Evolutionary conservation across 2,797 vertebrate species (phyloP), one percentile per base, ranked within the genome.

Genomic region (Numenius phaeopus): DNA sequence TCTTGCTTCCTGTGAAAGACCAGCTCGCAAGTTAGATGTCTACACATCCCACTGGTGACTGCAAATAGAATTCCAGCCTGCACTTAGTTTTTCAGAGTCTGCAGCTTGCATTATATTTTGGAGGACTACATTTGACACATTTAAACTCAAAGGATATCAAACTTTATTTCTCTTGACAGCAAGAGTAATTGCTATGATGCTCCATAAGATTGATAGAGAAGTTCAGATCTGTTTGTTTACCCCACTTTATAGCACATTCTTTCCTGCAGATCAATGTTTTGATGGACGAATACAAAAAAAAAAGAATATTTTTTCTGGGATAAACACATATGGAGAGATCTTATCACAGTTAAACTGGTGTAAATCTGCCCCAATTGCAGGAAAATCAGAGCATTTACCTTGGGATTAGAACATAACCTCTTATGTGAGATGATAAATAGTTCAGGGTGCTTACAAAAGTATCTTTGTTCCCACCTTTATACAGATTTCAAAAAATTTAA

Each of bases 121-220:
- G 34, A 88, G 23, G 29, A 58, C 57, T 85, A 47, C 4, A 89
- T 87, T 72, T 92, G 75, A 86, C 62, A 86, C 18, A 47, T 70
- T 65, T 83, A 71, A 86, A 76, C 29, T 83, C 57, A n/a, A 80
- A 89, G 17, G 11, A 79, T 93, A 89, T 78, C 26, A 87, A 64
- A 90, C 4, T 92, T 73, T 83, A 94, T 92, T 95, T 80, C 67
- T 92, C 13, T 69, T 91, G 90, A 91, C 78, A 96, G 73, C 30
- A 85, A 84, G 73, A 95, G 73, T 82, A 95, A 94, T 96, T 96
- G 49, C 66, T 94, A 49, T 78, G 84, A 93, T 87, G 70, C 6
- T 2, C 54, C 89, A 69, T 89, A 84, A 76, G 83, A 70, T 84
- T 67, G 90, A 91, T 66, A 65, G 32, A 86, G 83, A 92, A 55